Percentiles rank a stretch among this genome's conserved stretches.
These are phyloP conservation scores for Oryzias curvinotus DNA, from an alignment of 2,113 vertebrate genomes.

Conservation along the genomic window DNA sequence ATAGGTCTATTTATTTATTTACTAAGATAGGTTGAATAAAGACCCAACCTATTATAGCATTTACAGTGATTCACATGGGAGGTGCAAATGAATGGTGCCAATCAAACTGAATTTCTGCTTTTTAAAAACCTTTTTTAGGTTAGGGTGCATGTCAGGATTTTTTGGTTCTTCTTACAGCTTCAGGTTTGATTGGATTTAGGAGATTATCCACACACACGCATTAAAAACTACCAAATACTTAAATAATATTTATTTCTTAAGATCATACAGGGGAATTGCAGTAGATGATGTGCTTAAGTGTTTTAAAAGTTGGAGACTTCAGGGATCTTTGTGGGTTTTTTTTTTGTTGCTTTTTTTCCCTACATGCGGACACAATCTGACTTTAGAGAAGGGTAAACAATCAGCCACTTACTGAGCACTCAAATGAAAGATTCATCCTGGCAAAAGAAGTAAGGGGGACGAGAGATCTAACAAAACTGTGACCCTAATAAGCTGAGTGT, in stretches of 20 bases:
- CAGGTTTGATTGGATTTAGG: constrained; percentile 6
- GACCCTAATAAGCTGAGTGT: constrained; percentile 44
- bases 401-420: constrained; percentile 32
- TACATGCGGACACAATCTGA: constrained; percentile 13
- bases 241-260: constrained; percentile 3
- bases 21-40: background rate
- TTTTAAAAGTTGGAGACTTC: constrained; percentile 19
- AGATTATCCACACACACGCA: background rate
- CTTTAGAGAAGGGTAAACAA: constrained; percentile 24
- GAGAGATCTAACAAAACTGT: constrained; percentile 64
- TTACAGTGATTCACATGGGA: too few relatives aligned
- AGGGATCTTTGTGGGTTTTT: constrained; percentile 12
- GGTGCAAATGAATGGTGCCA: constrained; percentile 5
- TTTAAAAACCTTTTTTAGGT: constrained; percentile 2
- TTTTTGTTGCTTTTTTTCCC: constrained; percentile 19
- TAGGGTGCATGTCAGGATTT: background rate
- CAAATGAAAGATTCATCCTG: constrained; percentile 46
- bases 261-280: constrained; percentile 15
- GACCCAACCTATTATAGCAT: background rate
- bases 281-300: background rate
- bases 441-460: constrained; percentile 42
- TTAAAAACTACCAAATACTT: background rate
- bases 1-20: background rate
- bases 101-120: constrained; percentile 3
- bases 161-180: constrained; percentile 12